Conservation (phyloP, 2,888 invertebrate genomes). For the Diachrysia chrysitis region DNA sequence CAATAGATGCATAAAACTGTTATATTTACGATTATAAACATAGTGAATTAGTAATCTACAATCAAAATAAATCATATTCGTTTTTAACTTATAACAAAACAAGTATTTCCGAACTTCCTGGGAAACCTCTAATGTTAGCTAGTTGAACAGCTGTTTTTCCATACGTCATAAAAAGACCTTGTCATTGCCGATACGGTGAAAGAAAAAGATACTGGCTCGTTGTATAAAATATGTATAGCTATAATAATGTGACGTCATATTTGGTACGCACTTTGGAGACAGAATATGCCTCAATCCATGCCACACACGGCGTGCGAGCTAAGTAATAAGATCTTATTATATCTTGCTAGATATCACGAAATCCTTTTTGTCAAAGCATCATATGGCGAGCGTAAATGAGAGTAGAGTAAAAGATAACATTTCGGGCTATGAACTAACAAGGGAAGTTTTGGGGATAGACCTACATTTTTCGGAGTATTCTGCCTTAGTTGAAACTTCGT, state of each 20-base stretch:
- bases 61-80: too few relatives aligned
- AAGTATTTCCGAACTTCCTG: not conserved
- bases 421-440: not conserved
- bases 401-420: not conserved
- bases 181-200: not conserved
- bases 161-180: not conserved
- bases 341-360: not conserved
- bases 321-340: not conserved
- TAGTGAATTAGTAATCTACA: too few relatives aligned
- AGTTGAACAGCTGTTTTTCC: not conserved
- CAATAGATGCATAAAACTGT: too few relatives aligned
- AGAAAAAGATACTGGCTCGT: not conserved
- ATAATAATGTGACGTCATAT: not conserved
- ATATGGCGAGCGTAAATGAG: not conserved
- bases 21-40: too few relatives aligned
- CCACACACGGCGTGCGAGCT: not conserved
- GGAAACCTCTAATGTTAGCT: not conserved
- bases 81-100: too few relatives aligned
- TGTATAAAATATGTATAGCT: not conserved
- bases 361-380: constrained; percentile 1
- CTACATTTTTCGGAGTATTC: not conserved
- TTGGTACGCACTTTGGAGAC: not conserved
- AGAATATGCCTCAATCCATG: not conserved
- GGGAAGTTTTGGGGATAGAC: not conserved
- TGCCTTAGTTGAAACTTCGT: not conserved